These are phyloP conservation scores for Vulpes ferrilata DNA, from an alignment of 2,113 vertebrate genomes.

Conservation along the genomic window DNA sequence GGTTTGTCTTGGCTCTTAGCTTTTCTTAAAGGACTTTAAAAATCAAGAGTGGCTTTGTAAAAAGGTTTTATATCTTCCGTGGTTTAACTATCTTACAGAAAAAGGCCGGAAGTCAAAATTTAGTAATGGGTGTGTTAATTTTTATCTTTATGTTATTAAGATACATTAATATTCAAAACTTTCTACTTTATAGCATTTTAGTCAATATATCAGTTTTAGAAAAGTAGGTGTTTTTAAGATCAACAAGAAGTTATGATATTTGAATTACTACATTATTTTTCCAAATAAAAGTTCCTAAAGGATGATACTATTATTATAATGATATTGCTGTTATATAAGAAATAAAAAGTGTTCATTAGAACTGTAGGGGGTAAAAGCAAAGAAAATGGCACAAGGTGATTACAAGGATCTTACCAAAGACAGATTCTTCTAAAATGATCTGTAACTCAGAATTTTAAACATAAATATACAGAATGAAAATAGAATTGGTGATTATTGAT, in stretches of 20 bases:
- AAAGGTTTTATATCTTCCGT: not conserved
- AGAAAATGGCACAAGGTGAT: not conserved
- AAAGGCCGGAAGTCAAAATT: constrained; percentile 14
- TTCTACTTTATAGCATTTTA: not conserved
- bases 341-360: not conserved
- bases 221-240: not conserved
- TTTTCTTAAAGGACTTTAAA: constrained; percentile 77
- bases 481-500: not conserved
- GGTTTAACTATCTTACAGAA: constrained; percentile 18
- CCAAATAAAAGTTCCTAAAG: not conserved
- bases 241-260: not conserved
- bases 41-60: not conserved
- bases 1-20: constrained; percentile 74
- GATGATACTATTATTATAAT: not conserved
- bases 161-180: not conserved
- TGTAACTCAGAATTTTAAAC: not conserved
- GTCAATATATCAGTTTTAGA: constrained; percentile 7
- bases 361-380: not conserved
- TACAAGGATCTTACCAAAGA: not conserved
- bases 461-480: not conserved
- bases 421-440: not conserved
- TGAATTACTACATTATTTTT: constrained; percentile 25
- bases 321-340: not conserved
- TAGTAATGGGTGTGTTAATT: constrained; percentile 32
- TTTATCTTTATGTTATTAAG: constrained; percentile 51